Evolutionary conservation across 2,888 invertebrate genomes (phyloP), one percentile per base, ranked within the genome.

Genomic region (Synergus laeviventris): DNA sequence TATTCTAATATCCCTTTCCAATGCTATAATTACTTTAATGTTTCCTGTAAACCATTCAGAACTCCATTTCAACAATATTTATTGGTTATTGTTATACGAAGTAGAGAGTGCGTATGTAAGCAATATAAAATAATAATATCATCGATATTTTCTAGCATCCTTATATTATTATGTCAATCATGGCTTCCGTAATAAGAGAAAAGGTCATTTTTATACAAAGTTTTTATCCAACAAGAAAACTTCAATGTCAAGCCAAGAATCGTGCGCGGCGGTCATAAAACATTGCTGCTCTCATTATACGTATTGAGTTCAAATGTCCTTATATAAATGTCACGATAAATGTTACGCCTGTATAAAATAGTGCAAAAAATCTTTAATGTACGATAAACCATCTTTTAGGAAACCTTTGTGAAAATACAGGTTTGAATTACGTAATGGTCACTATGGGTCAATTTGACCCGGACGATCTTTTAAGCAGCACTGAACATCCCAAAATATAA

Each of bases 211-310:
- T 61, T 61, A 36, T 16, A 24, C 36, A 11, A 36, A 39, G 18
- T 39, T 64, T 39, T 64, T 64, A 39, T 18, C 18, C 21, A 42
- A 39, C 18, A 42, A 64, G 39, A 64, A 64, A 64, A 38, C 14
- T 64, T 42, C 64, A 64, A 64, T 64, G 64, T 21, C 42, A 64
- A 42, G 18, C 64, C 21, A 42, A 21, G 21, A 62, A 64, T 42
- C 21, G 21, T 21, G 64, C 39, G 62, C 39, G 39, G 39, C 14
- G 18, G 11, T 21, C 39, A 39, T 14, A 38, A 39, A 62, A 62
- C 18, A 64, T 56, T 56, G 11, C 56, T 56, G 21, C 4, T 56
- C 56, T 56, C 56, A 56, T 56, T 56, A 56, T 14, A 49, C 49
- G 49, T 49, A 56, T 24, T 21, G 21, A 56, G 56, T 24, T 56